Conservation (phyloP, 2,797 vertebrate species). For the Trichosurus vulpecula region DNA sequence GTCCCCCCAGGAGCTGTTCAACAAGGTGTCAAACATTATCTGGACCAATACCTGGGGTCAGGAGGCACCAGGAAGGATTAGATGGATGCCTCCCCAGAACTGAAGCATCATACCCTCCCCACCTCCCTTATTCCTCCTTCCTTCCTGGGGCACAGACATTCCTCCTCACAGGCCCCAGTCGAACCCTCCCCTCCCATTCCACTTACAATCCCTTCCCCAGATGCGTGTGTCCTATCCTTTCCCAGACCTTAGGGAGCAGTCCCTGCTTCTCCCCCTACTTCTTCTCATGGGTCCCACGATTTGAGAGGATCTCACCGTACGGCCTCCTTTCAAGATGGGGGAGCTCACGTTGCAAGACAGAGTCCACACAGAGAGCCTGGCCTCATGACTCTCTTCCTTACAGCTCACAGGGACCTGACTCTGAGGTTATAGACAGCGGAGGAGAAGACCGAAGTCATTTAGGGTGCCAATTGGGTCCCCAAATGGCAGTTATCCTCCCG, state of each 20-base stretch:
- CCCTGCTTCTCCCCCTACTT: neutral
- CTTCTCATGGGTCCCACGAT: neutral
- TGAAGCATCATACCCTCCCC: neutral
- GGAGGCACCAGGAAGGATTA: neutral
- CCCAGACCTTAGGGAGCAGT: neutral
- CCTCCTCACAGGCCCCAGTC: neutral
- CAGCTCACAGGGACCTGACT: conserved; percentile 66
- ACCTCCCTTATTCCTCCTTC: neutral
- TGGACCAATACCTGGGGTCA: conserved; percentile 65
- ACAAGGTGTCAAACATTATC: conserved; percentile 65
- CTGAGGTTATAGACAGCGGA: conserved; percentile 43
- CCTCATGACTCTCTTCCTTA: conserved; percentile 16
- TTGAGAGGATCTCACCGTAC: conserved; percentile 55
- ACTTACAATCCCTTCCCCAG: neutral
- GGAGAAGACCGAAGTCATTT: neutral
- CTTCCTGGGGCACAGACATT: neutral
- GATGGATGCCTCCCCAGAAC: neutral
- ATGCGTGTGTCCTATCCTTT: neutral
- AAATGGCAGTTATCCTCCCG: neutral
- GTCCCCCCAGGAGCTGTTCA: conserved; percentile 71
- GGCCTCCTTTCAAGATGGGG: conserved; percentile 73
- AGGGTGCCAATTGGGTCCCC: neutral
- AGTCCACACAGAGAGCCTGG: neutral
- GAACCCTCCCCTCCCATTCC: neutral
- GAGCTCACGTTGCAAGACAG: conserved; percentile 79